Evolutionary conservation across 1,140 invertebrate genomes (phyloP), one percentile per base, ranked within the genome.

Genomic region (Apis dorsata): DNA sequence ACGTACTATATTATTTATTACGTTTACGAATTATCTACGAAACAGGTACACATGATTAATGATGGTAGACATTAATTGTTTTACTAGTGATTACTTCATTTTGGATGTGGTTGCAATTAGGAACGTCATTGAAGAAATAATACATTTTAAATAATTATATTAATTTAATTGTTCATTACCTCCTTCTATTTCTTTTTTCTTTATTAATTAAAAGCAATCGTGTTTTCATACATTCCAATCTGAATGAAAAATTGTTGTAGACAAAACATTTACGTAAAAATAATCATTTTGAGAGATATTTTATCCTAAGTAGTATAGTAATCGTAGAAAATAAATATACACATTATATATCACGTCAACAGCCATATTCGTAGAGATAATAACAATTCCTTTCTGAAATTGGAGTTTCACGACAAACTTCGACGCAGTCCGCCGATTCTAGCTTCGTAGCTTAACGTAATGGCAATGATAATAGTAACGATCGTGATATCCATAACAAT

Each of bases 31-130:
- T 73, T 80, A 44, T 44, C 63, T 57, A 49, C 9, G 28, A 28
- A 44, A 21, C 34, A 59, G 34, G 19, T 3, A 53, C 44, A 12
- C 24, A 44, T 72, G 78, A 80, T 71, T 73, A 80, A 80, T 73
- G 62, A 63, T 17, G 59, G 53, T 17, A 15, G 53, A 17, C 70
- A 80, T 71, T 80, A 73, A 73, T 34, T 72, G 69, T 60, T 34
- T 19, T 28, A 10, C 13, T 70, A n/a, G 24, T 5, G n/a, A 70
- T 70, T 73, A 80, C 24, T 80, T 73, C 59, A 13, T 21, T 55
- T 10, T 11, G 49, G 62, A 21, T 21, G 44, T 19, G 44, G 21
- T 44, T 53, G 7, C 44, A 53, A 66, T 66, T 51, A n/a, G 24
- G 17, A 21, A 7, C 13, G 21, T 10, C 11, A 3, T 44, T 44